Evolutionary conservation across 2,888 invertebrate genomes (phyloP).

Genomic region (Caenorhabditis wallacei): DNA sequence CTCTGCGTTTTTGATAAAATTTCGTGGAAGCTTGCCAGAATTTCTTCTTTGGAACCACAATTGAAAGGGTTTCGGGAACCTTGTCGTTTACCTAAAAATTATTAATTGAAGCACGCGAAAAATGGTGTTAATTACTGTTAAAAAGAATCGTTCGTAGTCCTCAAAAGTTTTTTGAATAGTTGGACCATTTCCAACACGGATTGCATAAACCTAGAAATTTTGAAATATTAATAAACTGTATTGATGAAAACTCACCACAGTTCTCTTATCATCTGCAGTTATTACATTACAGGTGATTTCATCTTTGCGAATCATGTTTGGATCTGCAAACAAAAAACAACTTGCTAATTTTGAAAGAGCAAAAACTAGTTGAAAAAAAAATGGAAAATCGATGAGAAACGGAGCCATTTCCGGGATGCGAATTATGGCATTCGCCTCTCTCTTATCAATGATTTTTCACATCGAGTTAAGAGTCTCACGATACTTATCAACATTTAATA

Average conservation of each 20-base stretch:
- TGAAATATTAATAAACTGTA: not conserved
- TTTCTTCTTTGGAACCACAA: slow-evolving; percentile 60
- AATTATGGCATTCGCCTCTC: slow-evolving; percentile 37
- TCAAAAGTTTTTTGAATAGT: slow-evolving; percentile 73
- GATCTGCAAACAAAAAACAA: slow-evolving; percentile 25
- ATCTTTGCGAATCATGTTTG: slow-evolving; percentile 44
- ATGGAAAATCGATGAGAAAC: not conserved
- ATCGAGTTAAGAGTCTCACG: slow-evolving; percentile 18
- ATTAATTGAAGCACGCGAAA: not conserved
- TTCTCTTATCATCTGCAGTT: slow-evolving; percentile 65
- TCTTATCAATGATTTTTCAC: slow-evolving; percentile 37
- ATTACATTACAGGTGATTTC: slow-evolving; percentile 62
- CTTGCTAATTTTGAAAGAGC: too few species aligned
- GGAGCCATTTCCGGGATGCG: slow-evolving; percentile 53
- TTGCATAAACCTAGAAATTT: slow-evolving; percentile 68
- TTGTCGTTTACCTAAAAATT: slow-evolving; percentile 56
- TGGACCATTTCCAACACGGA: slow-evolving; percentile 71
- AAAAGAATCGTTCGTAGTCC: slow-evolving; percentile 78
- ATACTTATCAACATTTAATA: slow-evolving; percentile 31
- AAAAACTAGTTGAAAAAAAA: slow-evolving; percentile 3
- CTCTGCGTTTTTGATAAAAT: slow-evolving; percentile 74
- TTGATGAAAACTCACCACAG: slow-evolving; percentile 62
- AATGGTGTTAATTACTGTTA: slow-evolving; percentile 32
- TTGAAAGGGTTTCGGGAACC: slow-evolving; percentile 44
- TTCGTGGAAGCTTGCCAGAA: slow-evolving; percentile 58